Base-by-base conservation (phyloP, 1,140 invertebrate genomes). In the Asobara japonica region DNA sequence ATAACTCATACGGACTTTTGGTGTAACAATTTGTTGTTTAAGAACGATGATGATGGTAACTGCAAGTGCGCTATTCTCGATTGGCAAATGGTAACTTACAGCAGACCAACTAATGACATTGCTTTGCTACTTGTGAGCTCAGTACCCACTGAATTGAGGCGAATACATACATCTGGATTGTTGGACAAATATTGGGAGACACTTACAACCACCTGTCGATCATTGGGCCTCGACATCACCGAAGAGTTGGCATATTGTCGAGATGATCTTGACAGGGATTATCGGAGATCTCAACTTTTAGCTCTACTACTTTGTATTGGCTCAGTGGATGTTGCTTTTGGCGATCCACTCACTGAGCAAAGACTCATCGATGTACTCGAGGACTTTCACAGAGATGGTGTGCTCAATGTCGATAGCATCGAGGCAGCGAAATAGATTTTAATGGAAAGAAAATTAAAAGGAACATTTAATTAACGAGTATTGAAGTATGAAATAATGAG, bases 41-140 rank as follows among this genome's bases (percentile, higher is more conserved):
- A 88, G 31, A 89, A 91, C 73, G 82, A 77, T 8, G 79, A 79
- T 1, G 87, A 90, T 38, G 88, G 86, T 30, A 76, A 75, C 20
- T 88, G 83, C 65, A 84, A 86, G 18, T 95, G 93, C 77, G 89
- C 90, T 20, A 92, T 94, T 20, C 83, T 95, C 16, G 93, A 94
- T 80, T 95, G 93, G 93, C 93, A 95, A 87, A 94, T 95, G 93
- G 92, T 94, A 64, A 94, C 93, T 0, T 91, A 93, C 71, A 93
- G 93, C 66, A 86, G 91, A 71, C 91, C 92, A 0, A 93, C 91
- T n/a, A 94, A 94, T 78, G 94, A 95, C 80, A 87, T 95, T 0
- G 93, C 94, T 0, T 81, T 95, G 22, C 84, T 95, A n/a, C 81
- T 95, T 2, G 89, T 94, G n/a, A 94, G 93, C 69, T 94, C 93